phyloP scores from a whole-genome alignment of 2,888 invertebrate species.

The Cryptosula pallasiana region DNA sequence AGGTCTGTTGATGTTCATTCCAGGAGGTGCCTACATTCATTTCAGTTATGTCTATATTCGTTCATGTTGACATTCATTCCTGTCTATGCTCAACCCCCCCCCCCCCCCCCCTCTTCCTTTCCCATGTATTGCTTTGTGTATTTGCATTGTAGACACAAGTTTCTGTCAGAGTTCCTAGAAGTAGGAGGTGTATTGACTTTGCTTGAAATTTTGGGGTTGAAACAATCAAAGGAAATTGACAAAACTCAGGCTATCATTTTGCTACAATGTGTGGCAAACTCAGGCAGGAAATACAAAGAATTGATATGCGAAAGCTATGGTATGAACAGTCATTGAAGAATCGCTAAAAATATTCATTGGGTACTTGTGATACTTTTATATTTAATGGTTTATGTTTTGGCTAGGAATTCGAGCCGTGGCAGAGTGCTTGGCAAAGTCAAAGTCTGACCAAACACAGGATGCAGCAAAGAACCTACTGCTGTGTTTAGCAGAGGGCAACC shows the following conservation, averaged over 20 bases:
- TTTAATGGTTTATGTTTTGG: too few species aligned
- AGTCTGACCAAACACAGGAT: conserved; percentile 50
- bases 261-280: conserved; percentile 45
- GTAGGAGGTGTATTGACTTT: conserved; percentile 52
- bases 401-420: conserved; percentile 52
- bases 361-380: too few species aligned
- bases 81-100: too few species aligned
- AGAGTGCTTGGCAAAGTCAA: conserved; percentile 52
- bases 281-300: conserved; percentile 53
- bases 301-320: conserved; percentile 54
- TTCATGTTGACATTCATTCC: too few species aligned
- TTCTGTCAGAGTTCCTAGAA: conserved; percentile 52
- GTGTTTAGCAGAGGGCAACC: conserved; percentile 50
- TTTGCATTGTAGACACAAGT: conserved; percentile 46
- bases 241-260: conserved; percentile 47
- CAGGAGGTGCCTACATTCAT: too few species aligned
- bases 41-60: too few species aligned
- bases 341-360: too few species aligned
- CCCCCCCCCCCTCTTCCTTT: too few species aligned
- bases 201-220: conserved; percentile 51
- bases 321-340: too few species aligned
- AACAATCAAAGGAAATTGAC: conserved; percentile 50
- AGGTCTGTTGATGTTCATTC: too few species aligned
- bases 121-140: background rate
- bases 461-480: conserved; percentile 46